A percentile compares a stretch with the other conserved stretches of the same genome.
These are phyloP conservation scores for Rhincodon typus DNA, from an alignment of 2,797 vertebrate genomes.

Conservation along the genomic window DNA sequence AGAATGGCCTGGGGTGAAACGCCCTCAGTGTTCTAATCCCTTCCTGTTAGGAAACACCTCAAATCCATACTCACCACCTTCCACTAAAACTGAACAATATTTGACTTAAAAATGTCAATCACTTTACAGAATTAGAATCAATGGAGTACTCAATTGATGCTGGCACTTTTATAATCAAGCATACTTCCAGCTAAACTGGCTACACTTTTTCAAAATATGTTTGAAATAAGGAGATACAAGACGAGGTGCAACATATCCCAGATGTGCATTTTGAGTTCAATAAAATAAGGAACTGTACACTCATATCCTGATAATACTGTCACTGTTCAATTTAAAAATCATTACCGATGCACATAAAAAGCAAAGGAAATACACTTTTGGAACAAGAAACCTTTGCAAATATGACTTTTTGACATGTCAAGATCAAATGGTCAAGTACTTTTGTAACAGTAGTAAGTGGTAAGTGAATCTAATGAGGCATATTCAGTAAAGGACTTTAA, in stretches of 20 bases:
- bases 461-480: background rate
- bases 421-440: conserved; percentile 4
- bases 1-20: background rate
- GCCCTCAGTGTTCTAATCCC: background rate
- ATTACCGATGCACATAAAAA: background rate
- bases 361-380: no score
- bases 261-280: background rate
- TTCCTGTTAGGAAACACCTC: background rate
- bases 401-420: background rate
- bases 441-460: conserved; percentile 10
- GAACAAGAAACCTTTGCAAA: background rate
- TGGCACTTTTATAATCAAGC: background rate
- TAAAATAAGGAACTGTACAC: background rate
- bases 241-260: background rate
- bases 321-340: background rate
- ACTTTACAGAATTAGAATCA: background rate
- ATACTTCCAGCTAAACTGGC: background rate
- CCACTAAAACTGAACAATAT: background rate
- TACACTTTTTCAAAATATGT: background rate
- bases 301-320: background rate
- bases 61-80: background rate
- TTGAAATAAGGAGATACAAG: background rate
- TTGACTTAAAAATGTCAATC: background rate
- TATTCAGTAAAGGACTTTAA: background rate
- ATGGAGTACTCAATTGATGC: background rate